Percentiles rank a stretch among this genome's conserved stretches.
phyloP scores from a whole-genome alignment of 92 coral and sea anemone species.

The Phenganax stokvisi region DNA sequence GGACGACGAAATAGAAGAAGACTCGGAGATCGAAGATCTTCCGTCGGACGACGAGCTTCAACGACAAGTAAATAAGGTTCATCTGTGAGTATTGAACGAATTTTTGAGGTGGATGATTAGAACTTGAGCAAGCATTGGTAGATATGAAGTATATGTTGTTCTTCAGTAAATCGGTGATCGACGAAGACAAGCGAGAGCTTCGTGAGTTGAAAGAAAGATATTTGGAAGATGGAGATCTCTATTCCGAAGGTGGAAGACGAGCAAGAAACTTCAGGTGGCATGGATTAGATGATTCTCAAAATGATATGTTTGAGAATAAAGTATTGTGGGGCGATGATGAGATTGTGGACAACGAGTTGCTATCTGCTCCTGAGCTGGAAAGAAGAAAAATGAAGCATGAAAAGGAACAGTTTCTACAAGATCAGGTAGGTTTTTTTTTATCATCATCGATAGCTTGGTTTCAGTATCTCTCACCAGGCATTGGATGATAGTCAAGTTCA shows the following conservation, averaged over 20 bases:
- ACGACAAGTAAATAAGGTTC: conserved; percentile 92
- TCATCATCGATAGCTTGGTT: neutral
- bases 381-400: conserved; percentile 89
- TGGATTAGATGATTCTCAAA: conserved; percentile 78
- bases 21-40: conserved; percentile 72
- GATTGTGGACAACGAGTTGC: conserved; percentile 50
- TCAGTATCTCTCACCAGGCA: too few species aligned
- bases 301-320: conserved; percentile 70
- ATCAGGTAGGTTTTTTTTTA: conserved; percentile 55
- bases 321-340: conserved; percentile 94
- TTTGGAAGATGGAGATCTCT: conserved; percentile 89
- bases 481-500: too few species aligned
- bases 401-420: conserved; percentile 81
- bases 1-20: conserved; percentile 80
- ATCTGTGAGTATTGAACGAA: conserved; percentile 62
- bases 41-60: conserved; percentile 91
- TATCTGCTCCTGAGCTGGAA: conserved; percentile 75
- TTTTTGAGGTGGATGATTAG: neutral
- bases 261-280: conserved; percentile 90
- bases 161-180: conserved; percentile 71
- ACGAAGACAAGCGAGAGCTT: conserved; percentile 87
- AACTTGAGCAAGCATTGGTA: neutral
- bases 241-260: conserved; percentile 79
- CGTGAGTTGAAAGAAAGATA: conserved; percentile 83
- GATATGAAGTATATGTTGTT: neutral